phyloP scores from a whole-genome alignment of 2,888 invertebrate species.

The Gonocerus acuteangulatus region DNA sequence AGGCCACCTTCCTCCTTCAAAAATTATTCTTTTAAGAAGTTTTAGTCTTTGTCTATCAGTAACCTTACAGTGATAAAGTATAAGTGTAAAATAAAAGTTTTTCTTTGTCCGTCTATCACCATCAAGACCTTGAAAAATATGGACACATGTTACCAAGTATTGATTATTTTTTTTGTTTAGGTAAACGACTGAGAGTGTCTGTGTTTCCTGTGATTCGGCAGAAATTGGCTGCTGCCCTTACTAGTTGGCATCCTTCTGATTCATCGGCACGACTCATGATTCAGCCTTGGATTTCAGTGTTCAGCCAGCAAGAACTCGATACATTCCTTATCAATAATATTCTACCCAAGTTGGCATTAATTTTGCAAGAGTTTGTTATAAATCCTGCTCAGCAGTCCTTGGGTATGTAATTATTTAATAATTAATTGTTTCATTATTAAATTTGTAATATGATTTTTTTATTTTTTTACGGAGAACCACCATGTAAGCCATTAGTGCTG shows the following conservation, averaged over 20 bases:
- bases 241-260: slow-evolving; percentile 94
- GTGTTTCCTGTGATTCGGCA: slow-evolving; percentile 87
- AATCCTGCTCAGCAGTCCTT: slow-evolving; percentile 67
- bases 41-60: no score
- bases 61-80: no score
- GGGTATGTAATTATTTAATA: slow-evolving; percentile 45
- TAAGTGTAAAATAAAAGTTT: no score
- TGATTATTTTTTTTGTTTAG: slow-evolving; percentile 36
- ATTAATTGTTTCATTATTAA: no score
- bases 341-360: slow-evolving; percentile 71
- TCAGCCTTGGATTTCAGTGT: slow-evolving; percentile 77
- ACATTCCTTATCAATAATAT: slow-evolving; percentile 79
- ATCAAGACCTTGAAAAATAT: no score
- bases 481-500: no score
- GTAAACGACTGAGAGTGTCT: slow-evolving; percentile 49
- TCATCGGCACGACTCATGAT: slow-evolving; percentile 85
- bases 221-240: slow-evolving; percentile 78
- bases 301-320: slow-evolving; percentile 67
- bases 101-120: no score
- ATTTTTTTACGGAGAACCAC: no score
- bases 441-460: not conserved
- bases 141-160: no score
- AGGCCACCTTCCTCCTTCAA: no score
- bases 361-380: slow-evolving; percentile 55
- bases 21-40: no score